These are phyloP conservation scores for Acanthisitta chloris DNA, from an alignment of 2,113 vertebrate species.

Conservation along the genomic window DNA sequence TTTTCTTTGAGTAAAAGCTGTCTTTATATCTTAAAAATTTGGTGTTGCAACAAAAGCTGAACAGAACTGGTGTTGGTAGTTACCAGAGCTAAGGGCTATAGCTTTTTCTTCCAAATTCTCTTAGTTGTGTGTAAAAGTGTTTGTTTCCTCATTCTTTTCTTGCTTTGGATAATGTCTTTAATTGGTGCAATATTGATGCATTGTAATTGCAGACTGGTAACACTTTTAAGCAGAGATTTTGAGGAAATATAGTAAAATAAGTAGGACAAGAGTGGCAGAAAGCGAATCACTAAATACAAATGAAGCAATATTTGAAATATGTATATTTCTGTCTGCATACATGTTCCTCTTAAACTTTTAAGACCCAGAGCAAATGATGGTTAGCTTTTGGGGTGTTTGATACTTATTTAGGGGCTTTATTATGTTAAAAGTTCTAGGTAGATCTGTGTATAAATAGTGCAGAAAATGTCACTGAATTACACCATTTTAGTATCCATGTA, in stretches of 20 bases:
- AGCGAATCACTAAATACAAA: neutral
- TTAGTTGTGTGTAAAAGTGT: neutral
- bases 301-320: neutral
- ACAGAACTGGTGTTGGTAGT: neutral
- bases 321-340: neutral
- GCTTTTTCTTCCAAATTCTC: neutral
- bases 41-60: neutral
- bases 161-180: neutral
- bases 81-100: neutral
- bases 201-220: neutral
- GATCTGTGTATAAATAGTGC: neutral
- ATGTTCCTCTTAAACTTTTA: neutral
- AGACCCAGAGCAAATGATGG: neutral
- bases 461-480: neutral
- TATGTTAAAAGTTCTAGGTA: neutral
- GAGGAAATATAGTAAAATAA: neutral
- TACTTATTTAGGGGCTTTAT: neutral
- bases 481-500: neutral
- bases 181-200: neutral
- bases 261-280: neutral
- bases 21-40: neutral
- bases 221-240: neutral
- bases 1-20: neutral
- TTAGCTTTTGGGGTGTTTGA: neutral
- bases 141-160: neutral